Percentiles rank a stretch among this genome's conserved stretches.
Conservation (phyloP, 30 jellyfish, hydroid and myxozoan species). For the Phacellophora camtschatica region DNA sequence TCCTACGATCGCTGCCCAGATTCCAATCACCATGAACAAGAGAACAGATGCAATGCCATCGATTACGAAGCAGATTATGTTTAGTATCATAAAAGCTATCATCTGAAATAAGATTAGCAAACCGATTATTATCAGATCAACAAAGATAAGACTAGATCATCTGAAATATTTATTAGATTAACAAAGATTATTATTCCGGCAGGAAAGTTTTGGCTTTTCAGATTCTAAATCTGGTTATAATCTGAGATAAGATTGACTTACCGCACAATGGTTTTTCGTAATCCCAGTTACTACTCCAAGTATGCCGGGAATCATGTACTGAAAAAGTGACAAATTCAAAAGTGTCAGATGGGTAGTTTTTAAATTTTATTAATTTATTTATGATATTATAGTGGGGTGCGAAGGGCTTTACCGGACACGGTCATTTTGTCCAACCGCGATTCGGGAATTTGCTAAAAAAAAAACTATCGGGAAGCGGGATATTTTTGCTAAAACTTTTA, state of each 20-base stretch:
- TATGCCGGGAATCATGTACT: slow-evolving; percentile 86
- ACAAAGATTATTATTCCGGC: too few relatives aligned
- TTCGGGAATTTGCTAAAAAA: too few relatives aligned
- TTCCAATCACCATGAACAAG: slow-evolving; percentile 66
- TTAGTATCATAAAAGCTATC: slow-evolving; percentile 78
- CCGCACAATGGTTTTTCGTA: slow-evolving; percentile 87
- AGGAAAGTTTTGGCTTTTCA: too few relatives aligned
- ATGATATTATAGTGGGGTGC: neutral
- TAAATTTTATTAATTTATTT: neutral
- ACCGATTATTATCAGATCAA: too few relatives aligned
- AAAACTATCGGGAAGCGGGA: too few relatives aligned
- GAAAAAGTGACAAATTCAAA: neutral
- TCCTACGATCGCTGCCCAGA: slow-evolving; percentile 71
- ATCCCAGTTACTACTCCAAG: slow-evolving; percentile 82
- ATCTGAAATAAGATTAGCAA: neutral
- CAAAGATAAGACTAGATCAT: too few relatives aligned
- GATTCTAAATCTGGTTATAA: too few relatives aligned
- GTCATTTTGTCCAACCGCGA: too few relatives aligned
- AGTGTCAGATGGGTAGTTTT: neutral
- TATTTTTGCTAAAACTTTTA: too few relatives aligned
- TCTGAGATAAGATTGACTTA: too few relatives aligned
- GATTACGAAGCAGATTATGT: slow-evolving; percentile 76
- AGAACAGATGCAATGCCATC: slow-evolving; percentile 75
- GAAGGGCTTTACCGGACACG: neutral
- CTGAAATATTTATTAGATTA: too few relatives aligned